Percentiles rank a stretch among this genome's conserved stretches.
Conservation (phyloP, 2,113 vertebrate genomes). For the Hepsetus odoe region DNA sequence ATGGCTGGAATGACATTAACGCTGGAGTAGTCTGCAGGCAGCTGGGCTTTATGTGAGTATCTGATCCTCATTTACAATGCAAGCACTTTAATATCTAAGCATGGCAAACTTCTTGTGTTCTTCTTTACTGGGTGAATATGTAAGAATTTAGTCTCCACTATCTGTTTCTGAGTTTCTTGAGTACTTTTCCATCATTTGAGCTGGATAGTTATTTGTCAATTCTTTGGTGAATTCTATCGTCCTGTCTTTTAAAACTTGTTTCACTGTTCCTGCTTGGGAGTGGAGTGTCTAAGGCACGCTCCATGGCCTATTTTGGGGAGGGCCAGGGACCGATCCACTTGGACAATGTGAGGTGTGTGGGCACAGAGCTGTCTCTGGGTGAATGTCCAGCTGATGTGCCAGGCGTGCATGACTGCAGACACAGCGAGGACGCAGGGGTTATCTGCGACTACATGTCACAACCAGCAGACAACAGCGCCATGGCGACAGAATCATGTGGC, state of each 20-base stretch:
- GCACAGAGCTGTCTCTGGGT: slow-evolving; percentile 76
- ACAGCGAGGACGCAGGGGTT: slow-evolving; percentile 84
- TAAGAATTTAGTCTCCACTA: not conserved
- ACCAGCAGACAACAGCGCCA: slow-evolving; percentile 47
- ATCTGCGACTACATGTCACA: slow-evolving; percentile 82
- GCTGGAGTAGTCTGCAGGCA: slow-evolving; percentile 77
- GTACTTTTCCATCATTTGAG: not conserved
- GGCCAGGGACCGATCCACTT: slow-evolving; percentile 82
- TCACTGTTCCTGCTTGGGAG: slow-evolving; percentile 61
- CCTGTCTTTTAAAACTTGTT: slow-evolving; percentile 3
- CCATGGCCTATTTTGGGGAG: slow-evolving; percentile 85
- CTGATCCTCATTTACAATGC: not conserved
- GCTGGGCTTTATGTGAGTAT: slow-evolving; percentile 71
- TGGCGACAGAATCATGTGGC: slow-evolving; percentile 63
- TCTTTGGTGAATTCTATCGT: not conserved
- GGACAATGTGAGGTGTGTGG: slow-evolving; percentile 78
- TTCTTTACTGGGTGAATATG: not conserved
- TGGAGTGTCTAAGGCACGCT: slow-evolving; percentile 79
- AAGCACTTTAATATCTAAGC: not conserved
- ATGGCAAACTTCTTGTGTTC: not conserved
- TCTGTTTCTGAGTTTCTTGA: not conserved
- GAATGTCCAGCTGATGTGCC: slow-evolving; percentile 62
- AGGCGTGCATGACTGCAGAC: slow-evolving; percentile 77
- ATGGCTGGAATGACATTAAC: slow-evolving; percentile 73
- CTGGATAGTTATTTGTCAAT: not conserved